Percentiles rank a stretch among this genome's conserved stretches.
phyloP scores from a whole-genome alignment of 2,797 vertebrate genomes.

The Gadopsis marmoratus region DNA sequence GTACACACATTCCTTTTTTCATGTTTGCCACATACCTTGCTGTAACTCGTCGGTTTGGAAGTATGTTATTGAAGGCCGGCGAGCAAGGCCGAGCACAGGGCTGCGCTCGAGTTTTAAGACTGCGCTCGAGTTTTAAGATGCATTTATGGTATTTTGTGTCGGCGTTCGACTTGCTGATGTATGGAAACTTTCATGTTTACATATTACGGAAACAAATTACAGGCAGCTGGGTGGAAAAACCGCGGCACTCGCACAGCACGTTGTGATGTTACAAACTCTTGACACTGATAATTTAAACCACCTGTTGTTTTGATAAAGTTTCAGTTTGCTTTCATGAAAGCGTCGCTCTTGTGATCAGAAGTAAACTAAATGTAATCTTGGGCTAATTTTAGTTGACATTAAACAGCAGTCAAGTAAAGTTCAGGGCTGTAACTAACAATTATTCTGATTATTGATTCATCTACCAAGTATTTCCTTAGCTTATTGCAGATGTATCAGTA shows the following conservation, averaged over 20 bases:
- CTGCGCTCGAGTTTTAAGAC: neutral
- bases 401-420: neutral
- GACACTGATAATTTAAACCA: slow-evolving; percentile 9
- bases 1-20: slow-evolving; percentile 47
- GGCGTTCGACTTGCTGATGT: neutral
- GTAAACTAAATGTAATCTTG: neutral
- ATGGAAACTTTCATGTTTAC: neutral
- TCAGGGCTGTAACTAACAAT: too few relatives aligned
- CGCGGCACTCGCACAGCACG: neutral
- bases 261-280: neutral
- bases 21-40: slow-evolving; percentile 72
- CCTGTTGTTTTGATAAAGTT: slow-evolving; percentile 17
- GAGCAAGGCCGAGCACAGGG: slow-evolving; percentile 29
- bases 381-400: neutral
- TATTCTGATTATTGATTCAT: neutral
- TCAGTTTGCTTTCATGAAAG: neutral
- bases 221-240: slow-evolving; percentile 3
- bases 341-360: neutral
- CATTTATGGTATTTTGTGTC: slow-evolving; percentile 14
- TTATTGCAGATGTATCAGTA: neutral
- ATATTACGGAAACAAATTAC: neutral
- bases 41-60: slow-evolving; percentile 53
- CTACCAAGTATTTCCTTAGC: too few relatives aligned
- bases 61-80: slow-evolving; percentile 47
- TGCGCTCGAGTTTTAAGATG: neutral